A percentile compares a stretch with the other conserved stretches of the same genome.
phyloP scores from a whole-genome alignment of 2,113 vertebrate species.

The Passer domesticus region DNA sequence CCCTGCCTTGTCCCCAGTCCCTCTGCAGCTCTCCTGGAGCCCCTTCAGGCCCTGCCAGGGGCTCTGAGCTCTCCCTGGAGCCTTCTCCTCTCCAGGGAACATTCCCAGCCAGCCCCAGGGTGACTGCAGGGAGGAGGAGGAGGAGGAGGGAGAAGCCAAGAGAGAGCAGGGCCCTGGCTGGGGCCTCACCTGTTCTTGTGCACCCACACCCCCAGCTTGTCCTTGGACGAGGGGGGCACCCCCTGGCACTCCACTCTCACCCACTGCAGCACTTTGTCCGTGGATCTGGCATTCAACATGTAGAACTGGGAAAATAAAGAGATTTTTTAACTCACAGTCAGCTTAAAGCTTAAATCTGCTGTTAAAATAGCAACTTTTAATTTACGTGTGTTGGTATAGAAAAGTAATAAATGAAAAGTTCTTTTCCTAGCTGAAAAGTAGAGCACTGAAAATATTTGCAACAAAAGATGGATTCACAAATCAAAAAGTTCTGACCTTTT shows the following conservation, averaged over 20 bases:
- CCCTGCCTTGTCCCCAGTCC: not conserved
- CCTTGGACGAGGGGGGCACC: slow-evolving; percentile 89
- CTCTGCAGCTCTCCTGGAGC: not conserved
- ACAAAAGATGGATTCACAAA: not conserved
- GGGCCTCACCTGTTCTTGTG: slow-evolving; percentile 88
- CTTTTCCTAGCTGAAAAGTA: not conserved
- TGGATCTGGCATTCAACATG: slow-evolving; percentile 83
- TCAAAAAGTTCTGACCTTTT: not conserved
- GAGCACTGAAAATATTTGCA: not conserved
- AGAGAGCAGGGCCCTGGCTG: too few relatives aligned
- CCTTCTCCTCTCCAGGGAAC: not conserved
- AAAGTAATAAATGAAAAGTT: not conserved
- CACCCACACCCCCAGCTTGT: slow-evolving; percentile 97
- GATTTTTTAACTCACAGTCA: not conserved
- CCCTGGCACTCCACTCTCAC: slow-evolving; percentile 91
- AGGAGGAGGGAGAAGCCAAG: not conserved
- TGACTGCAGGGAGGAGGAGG: rapidly evolving
- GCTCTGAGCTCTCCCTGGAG: not conserved
- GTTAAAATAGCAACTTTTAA: not conserved
- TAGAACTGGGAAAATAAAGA: slow-evolving; percentile 82
- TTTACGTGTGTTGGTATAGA: rapidly evolving
- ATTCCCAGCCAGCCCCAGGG: not conserved
- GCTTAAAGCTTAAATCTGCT: not conserved
- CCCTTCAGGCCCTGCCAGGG: not conserved
- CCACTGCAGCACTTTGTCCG: slow-evolving; percentile 84